Conservation (phyloP, 2,797 vertebrate genomes). For the Cryptoblepharus egeriae region DNA sequence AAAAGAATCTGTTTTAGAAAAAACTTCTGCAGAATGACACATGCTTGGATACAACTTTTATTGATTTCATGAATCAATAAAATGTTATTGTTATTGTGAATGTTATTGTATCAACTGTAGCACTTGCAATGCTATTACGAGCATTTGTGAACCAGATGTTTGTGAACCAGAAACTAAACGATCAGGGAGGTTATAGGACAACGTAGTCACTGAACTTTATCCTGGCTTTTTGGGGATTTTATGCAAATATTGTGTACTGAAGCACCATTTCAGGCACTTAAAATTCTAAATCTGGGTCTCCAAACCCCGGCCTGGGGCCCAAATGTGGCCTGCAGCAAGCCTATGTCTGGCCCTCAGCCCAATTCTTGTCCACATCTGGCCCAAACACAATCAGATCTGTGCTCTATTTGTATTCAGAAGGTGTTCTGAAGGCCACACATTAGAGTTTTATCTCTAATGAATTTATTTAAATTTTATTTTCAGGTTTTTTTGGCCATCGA, state of each 20-base stretch:
- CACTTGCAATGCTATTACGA: not conserved
- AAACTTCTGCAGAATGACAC: not conserved
- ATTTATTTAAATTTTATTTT: too few species aligned
- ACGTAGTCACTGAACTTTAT: not conserved
- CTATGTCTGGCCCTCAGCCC: too few species aligned
- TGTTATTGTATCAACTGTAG: not conserved
- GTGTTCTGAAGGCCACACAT: too few species aligned
- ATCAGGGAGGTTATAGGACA: not conserved
- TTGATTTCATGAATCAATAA: not conserved
- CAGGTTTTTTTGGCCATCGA: too few species aligned
- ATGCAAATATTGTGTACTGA: not conserved
- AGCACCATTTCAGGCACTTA: not conserved
- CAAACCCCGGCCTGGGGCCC: too few species aligned
- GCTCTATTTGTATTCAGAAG: too few species aligned
- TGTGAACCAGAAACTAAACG: not conserved
- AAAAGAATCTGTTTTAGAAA: slow-evolving; percentile 1
- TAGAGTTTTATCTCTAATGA: too few species aligned
- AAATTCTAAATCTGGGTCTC: too few species aligned
- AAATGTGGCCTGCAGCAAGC: too few species aligned
- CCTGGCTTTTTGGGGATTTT: not conserved
- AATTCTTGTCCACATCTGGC: too few species aligned
- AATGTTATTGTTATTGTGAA: too few species aligned
- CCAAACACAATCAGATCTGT: too few species aligned
- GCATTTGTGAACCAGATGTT: not conserved
- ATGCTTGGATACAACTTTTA: not conserved